Conservation (phyloP, 2,888 invertebrate species). For the Ceratothoa steindachneri region DNA sequence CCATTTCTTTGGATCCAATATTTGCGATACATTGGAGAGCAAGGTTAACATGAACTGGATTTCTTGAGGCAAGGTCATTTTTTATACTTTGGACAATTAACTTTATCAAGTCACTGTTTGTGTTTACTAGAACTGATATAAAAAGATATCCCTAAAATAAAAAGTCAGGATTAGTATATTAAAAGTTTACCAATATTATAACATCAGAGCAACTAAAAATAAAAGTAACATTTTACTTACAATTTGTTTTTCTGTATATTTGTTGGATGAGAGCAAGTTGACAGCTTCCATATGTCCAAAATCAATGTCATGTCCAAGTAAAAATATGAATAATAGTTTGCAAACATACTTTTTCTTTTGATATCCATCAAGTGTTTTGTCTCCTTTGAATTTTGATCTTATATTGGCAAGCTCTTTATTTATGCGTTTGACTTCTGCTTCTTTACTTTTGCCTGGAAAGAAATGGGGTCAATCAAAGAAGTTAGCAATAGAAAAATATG, state of each 20-base stretch:
- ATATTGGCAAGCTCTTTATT: slow-evolving; percentile 99
- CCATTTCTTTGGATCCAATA: slow-evolving; percentile 99
- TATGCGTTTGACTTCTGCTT: slow-evolving; percentile 98
- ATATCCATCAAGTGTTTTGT: slow-evolving; percentile 98
- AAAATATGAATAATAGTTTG: slow-evolving; percentile 97
- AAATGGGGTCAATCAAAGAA: not conserved
- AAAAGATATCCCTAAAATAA: slow-evolving; percentile 88
- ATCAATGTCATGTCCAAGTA: slow-evolving; percentile 99
- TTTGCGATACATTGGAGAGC: slow-evolving; percentile 99
- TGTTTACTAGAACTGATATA: slow-evolving; percentile 98
- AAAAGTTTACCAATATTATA: not conserved
- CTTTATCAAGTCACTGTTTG: slow-evolving; percentile 97
- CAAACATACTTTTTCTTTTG: slow-evolving; percentile 99
- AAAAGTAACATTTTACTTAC: slow-evolving; percentile 59
- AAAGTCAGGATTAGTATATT: no score
- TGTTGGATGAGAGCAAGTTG: slow-evolving; percentile 96
- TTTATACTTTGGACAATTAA: slow-evolving; percentile 98
- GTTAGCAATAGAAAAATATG: not conserved
- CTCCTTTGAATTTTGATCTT: slow-evolving; percentile 98
- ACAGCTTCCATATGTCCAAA: slow-evolving; percentile 99
- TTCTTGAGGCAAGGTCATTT: slow-evolving; percentile 89
- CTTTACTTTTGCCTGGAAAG: slow-evolving; percentile 88
- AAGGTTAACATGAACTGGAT: slow-evolving; percentile 96
- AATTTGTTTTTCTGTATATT: slow-evolving; percentile 99
- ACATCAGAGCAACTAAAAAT: not conserved